Evolutionary conservation across 1,140 invertebrate species (phyloP).

Genomic region (Euglossa dilemma): DNA sequence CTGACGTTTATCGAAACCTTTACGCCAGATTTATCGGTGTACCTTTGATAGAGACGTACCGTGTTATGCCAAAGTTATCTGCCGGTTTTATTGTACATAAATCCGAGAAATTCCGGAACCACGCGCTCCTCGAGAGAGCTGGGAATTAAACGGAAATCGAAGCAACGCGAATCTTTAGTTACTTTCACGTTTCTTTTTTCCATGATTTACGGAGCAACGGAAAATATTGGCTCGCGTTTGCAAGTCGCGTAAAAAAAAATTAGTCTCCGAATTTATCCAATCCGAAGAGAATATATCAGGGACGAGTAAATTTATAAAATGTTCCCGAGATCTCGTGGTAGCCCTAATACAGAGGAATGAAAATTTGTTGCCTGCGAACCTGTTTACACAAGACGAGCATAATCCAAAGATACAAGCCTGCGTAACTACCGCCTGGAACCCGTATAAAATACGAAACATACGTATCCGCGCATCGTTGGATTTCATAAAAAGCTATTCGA

Average conservation of each 20-base stretch:
- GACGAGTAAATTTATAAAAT: no score
- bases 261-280: no score
- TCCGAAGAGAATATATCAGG: no score
- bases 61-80: not conserved
- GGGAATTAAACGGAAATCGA: not conserved
- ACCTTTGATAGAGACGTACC: not conserved
- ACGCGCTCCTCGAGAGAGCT: not conserved
- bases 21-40: not conserved
- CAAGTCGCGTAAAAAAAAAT: no score
- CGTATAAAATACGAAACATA: not conserved
- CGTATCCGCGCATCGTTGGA: not conserved
- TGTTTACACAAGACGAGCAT: not conserved
- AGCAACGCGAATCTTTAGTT: not conserved
- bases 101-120: not conserved
- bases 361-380: not conserved
- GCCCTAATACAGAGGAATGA: not conserved
- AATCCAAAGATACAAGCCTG: not conserved
- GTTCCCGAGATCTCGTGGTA: no score
- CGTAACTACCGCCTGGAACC: not conserved
- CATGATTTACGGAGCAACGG: not conserved
- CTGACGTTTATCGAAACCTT: slow-evolving; percentile 8
- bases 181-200: not conserved
- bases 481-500: not conserved
- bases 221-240: no score
- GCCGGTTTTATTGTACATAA: not conserved